Evolutionary conservation across 2,888 invertebrate genomes (phyloP).

Genomic region (Malthinus flaveolus): DNA sequence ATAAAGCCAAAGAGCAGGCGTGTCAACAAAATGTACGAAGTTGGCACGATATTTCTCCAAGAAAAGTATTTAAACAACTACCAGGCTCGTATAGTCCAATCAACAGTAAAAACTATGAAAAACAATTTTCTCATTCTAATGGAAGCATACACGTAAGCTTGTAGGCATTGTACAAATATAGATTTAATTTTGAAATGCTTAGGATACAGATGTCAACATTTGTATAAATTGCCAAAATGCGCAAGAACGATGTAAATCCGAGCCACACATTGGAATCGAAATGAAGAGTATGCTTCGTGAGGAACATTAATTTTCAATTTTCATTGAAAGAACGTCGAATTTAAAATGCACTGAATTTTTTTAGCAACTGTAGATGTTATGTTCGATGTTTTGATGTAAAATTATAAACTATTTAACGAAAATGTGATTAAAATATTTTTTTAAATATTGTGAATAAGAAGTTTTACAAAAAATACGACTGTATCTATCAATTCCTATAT

Average conservation of each 20-base stretch:
- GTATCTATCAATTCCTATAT: too few species aligned
- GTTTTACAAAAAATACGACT: too few species aligned
- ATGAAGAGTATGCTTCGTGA: constrained; percentile 39
- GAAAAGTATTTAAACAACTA: constrained; percentile 21
- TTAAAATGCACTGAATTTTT: not conserved
- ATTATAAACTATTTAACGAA: too few species aligned
- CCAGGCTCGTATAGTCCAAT: constrained; percentile 15
- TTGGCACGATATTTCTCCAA: constrained; percentile 36
- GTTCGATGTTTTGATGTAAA: too few species aligned
- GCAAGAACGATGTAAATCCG: constrained; percentile 34
- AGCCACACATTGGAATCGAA: constrained; percentile 40
- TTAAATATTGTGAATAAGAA: too few species aligned
- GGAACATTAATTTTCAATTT: constrained; percentile 6
- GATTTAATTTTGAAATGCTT: not conserved
- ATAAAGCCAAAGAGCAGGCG: constrained; percentile 38
- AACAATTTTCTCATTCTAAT: constrained; percentile 31
- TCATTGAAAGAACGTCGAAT: too few species aligned
- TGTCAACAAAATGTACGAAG: constrained; percentile 34
- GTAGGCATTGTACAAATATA: not conserved
- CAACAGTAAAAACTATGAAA: constrained; percentile 11
- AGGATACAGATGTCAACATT: constrained; percentile 34
- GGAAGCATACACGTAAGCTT: constrained; percentile 31
- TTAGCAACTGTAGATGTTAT: too few species aligned
- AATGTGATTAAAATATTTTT: too few species aligned
- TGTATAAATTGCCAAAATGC: constrained; percentile 29